Base-by-base conservation (phyloP, 2,113 vertebrate species). In the Pedetes capensis region DNA sequence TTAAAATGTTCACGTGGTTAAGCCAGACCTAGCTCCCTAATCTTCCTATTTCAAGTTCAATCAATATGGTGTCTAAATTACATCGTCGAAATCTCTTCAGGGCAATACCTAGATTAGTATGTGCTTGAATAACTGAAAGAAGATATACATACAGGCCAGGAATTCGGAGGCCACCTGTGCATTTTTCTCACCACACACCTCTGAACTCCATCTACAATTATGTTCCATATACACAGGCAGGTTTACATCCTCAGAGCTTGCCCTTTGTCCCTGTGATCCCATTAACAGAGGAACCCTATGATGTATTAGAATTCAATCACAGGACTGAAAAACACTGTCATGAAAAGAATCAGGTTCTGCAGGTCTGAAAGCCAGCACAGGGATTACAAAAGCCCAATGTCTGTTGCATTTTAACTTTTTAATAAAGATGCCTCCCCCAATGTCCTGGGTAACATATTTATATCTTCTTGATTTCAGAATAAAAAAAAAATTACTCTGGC, bases 311-410 rank as follows among this genome's bases (percentile, higher is more conserved):
- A 68, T 23, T 68, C 25, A 75, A 39, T 32, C 59, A 17, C 17
- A 42, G 71, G 22, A 39, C 9, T 22, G 25, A 89, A 71, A 37
- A 5, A 16, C 1, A 4, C 17, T 44, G 22, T 5, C 22, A 3
- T 0, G 0, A 39, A 27, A n/a, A 49, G 16, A 32, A 37, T 3
- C 2, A 0, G 34, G 18, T 13, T 39, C 76, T 64, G 1, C 4
- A 71, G 14, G 29, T 78, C 25, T 59, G 53, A 91, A 75, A 47
- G 11, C 7, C 44, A 76, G 12, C 8, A 12, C 4, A 11, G 9
- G 1, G 11, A 20, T 18, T 51, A 1, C 59, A 51, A 39, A 72
- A 57, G 16, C 4, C 29, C 12, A 47, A 0, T 29, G 29, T 22
- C 29, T 13, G 0, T 22, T 39, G 85, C 42, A 42, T 42, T 75